A percentile compares a stretch with the other conserved stretches of the same genome.
Conservation (phyloP, 2,888 invertebrate species). For the Scelioninae gen. 1 region DNA sequence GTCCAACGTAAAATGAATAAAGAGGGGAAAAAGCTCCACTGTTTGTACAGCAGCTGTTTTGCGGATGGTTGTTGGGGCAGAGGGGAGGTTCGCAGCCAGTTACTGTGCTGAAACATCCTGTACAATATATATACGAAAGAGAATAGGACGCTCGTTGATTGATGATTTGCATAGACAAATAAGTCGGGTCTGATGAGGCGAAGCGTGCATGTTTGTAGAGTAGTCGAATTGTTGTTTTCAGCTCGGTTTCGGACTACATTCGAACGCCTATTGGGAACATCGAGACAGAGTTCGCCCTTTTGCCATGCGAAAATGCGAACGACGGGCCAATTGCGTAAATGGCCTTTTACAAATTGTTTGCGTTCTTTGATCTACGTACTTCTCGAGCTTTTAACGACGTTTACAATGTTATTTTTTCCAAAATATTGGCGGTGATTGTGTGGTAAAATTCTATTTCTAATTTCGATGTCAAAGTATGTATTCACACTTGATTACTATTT, state of each 20-base stretch:
- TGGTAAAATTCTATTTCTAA: too few relatives aligned
- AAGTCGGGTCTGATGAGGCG: conserved; percentile 80
- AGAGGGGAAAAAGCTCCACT: conserved; percentile 31
- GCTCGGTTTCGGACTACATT: conserved; percentile 72
- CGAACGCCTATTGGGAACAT: conserved; percentile 62
- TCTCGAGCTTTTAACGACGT: conserved; percentile 41
- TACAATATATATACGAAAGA: conserved; percentile 51
- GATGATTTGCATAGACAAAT: conserved; percentile 84
- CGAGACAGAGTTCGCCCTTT: conserved; percentile 61
- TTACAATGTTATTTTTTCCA: conserved; percentile 22
- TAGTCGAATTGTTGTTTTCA: conserved; percentile 78
- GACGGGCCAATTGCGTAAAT: conserved; percentile 44
- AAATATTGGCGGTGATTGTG: conserved; percentile 23
- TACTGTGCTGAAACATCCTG: conserved; percentile 38
- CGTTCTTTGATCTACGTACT: conserved; percentile 34
- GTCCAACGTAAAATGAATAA: not conserved
- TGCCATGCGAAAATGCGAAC: conserved; percentile 49
- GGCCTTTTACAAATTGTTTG: conserved; percentile 54
- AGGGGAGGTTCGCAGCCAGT: conserved; percentile 39
- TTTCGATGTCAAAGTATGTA: too few relatives aligned
- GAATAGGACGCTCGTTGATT: conserved; percentile 77
- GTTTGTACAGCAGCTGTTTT: conserved; percentile 65
- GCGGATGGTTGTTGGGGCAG: conserved; percentile 12
- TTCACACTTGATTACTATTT: too few relatives aligned
- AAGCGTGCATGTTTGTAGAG: conserved; percentile 74